These are phyloP conservation scores for Lordiphosa stackelbergi DNA, from an alignment of 1,140 invertebrate genomes.

Conservation along the genomic window DNA sequence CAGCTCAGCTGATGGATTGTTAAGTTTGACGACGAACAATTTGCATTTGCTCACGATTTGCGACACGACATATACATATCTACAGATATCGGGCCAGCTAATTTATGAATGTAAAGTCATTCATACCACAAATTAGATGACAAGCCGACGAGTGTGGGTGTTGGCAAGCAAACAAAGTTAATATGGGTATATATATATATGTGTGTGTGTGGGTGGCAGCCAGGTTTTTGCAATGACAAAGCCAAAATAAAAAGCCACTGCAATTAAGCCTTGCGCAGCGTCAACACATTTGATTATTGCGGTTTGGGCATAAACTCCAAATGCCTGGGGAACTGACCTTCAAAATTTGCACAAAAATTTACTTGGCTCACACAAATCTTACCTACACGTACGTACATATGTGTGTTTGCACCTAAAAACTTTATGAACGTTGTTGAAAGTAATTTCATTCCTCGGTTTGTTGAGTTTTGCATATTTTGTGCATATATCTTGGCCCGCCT, in stretches of 20 bases:
- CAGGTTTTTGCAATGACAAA: constrained; percentile 28
- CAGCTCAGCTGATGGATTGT: constrained; percentile 64
- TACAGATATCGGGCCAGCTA: constrained; percentile 32
- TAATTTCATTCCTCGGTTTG: constrained; percentile 50
- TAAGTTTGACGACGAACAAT: constrained; percentile 34
- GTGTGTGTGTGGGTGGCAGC: constrained; percentile 46
- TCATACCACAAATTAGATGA: constrained; percentile 69
- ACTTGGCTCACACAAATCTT: constrained; percentile 14
- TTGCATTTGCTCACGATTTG: constrained; percentile 67
- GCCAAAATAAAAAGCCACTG: constrained; percentile 39
- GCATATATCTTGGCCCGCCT: constrained; percentile 25
- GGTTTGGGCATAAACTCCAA: constrained; percentile 56
- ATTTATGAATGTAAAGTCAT: constrained; percentile 73
- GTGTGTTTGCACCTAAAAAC: too few relatives aligned
- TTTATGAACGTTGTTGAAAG: constrained; percentile 1
- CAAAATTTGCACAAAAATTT: constrained; percentile 55
- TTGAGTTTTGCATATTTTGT: constrained; percentile 47
- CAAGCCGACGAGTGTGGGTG: constrained; percentile 42
- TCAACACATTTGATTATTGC: constrained; percentile 45
- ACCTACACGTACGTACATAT: too few relatives aligned
- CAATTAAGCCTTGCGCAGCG: constrained; percentile 45
- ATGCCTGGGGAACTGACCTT: constrained; percentile 46
- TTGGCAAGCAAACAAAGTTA: constrained; percentile 52
- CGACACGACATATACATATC: constrained; percentile 14
- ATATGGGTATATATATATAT: constrained; percentile 9